Percentiles rank a stretch among this genome's conserved stretches.
Conservation (phyloP, 2,797 vertebrate genomes). For the Thamnophis elegans region DNA sequence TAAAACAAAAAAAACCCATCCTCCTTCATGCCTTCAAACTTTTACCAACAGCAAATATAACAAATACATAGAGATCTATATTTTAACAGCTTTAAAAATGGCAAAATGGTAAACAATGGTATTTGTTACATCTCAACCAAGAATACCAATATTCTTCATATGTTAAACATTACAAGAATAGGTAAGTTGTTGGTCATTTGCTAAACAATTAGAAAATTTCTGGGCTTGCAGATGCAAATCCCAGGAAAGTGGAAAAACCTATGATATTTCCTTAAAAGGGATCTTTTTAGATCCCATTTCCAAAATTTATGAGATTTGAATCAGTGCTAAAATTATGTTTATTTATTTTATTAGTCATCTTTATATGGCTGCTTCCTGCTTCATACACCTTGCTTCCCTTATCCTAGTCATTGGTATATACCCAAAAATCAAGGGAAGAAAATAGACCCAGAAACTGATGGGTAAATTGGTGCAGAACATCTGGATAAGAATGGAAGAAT, state of each 20-base stretch:
- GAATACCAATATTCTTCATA: background rate
- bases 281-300: background rate
- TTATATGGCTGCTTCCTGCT: background rate
- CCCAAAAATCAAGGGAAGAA: background rate
- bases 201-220: background rate
- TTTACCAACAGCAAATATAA: background rate
- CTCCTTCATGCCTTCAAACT: background rate
- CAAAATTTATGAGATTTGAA: background rate
- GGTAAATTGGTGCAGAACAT: background rate
- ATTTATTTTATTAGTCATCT: background rate
- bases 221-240: background rate
- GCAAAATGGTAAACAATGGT: background rate
- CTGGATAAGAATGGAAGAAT: background rate
- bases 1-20: background rate
- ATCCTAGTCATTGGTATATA: background rate
- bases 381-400: background rate
- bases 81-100: background rate
- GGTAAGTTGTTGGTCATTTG: background rate
- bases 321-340: background rate
- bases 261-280: background rate
- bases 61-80: background rate
- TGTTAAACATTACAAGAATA: background rate
- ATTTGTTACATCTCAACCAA: background rate
- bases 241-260: background rate
- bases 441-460: background rate